phyloP scores from a whole-genome alignment of 2,888 invertebrate genomes.

The Hemistola chrysoprasaria region DNA sequence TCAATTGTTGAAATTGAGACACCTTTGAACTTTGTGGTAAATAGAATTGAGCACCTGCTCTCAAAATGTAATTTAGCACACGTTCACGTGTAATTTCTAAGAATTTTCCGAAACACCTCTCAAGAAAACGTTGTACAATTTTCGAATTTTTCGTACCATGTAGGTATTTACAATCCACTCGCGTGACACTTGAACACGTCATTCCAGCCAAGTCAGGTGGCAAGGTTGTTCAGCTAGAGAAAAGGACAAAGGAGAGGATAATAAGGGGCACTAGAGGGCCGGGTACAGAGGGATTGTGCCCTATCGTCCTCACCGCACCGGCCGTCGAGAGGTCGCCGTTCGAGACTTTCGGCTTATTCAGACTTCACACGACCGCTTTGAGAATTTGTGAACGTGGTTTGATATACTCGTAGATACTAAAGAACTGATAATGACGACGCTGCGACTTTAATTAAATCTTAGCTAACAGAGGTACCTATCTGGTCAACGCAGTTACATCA shows the following conservation, averaged over 20 bases:
- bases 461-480: too few relatives aligned
- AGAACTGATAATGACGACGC: too few relatives aligned
- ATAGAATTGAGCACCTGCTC: too few relatives aligned
- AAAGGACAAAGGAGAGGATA: constrained; percentile 59
- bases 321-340: constrained; percentile 39
- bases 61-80: too few relatives aligned
- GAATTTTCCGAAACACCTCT: too few relatives aligned
- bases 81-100: too few relatives aligned
- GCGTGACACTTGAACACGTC: constrained; percentile 18
- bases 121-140: neutral
- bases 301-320: constrained; percentile 49
- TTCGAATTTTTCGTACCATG: neutral
- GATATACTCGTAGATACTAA: constrained; percentile 1
- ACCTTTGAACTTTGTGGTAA: too few relatives aligned
- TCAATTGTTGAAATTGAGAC: too few relatives aligned
- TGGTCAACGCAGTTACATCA: too few relatives aligned
- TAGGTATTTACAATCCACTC: constrained; percentile 14
- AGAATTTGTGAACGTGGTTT: constrained; percentile 10
- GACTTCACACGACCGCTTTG: constrained; percentile 28
- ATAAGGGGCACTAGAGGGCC: constrained; percentile 51
- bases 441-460: too few relatives aligned
- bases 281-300: constrained; percentile 60
- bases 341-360: constrained; percentile 34
- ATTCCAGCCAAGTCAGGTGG: constrained; percentile 49
- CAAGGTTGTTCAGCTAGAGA: constrained; percentile 41